A percentile compares a stretch with the other conserved stretches of the same genome.
phyloP scores from a whole-genome alignment of 2,888 invertebrate species.

The Eupithecia abbreviata region DNA sequence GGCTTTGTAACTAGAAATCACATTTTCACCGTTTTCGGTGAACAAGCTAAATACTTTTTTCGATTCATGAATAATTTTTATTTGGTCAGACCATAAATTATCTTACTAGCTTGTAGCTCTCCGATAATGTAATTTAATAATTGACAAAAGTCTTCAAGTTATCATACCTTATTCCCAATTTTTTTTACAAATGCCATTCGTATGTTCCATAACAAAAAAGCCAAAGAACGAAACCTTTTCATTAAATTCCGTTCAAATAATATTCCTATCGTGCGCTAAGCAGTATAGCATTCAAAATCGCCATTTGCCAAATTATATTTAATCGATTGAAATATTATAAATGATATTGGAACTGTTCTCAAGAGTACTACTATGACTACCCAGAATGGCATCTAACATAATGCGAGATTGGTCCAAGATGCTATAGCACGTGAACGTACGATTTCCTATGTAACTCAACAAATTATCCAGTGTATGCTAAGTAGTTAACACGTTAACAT shows the following conservation, averaged over 20 bases:
- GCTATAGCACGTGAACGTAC: background rate
- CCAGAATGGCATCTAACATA: background rate
- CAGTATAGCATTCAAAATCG: background rate
- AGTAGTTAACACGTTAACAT: constrained; percentile 35
- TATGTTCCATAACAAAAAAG: background rate
- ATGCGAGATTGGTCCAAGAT: background rate
- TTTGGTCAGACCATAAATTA: too few relatives aligned
- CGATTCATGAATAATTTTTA: too few relatives aligned
- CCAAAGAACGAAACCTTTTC: background rate
- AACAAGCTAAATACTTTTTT: too few relatives aligned
- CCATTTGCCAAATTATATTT: background rate
- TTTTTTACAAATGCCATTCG: background rate
- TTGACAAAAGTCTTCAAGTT: too few relatives aligned
- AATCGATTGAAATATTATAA: background rate
- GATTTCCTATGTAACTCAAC: constrained; percentile 24
- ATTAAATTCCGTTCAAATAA: background rate
- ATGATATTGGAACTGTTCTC: background rate
- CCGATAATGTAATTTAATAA: too few relatives aligned
- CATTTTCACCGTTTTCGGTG: too few relatives aligned
- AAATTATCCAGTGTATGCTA: constrained; percentile 47
- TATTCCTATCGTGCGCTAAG: background rate
- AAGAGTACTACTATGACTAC: background rate
- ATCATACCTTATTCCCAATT: too few relatives aligned
- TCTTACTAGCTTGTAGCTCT: too few relatives aligned
- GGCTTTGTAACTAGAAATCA: too few relatives aligned